These are phyloP conservation scores for Brenthis ino DNA, from an alignment of 2,888 invertebrate genomes.

Conservation along the genomic window DNA sequence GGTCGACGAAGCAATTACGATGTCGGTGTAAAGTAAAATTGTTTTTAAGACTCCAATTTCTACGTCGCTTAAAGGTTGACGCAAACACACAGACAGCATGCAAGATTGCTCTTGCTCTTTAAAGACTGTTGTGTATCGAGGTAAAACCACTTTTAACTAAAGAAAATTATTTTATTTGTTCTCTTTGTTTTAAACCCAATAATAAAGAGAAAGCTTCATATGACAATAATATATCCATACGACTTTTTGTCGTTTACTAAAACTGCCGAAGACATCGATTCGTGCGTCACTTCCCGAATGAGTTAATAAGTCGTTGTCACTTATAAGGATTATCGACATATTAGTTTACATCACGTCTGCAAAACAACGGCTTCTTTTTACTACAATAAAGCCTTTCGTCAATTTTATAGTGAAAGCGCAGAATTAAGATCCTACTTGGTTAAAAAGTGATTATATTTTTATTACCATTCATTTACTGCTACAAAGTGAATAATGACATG, in stretches of 20 bases:
- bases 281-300: slow-evolving; percentile 16
- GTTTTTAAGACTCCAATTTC: slow-evolving; percentile 16
- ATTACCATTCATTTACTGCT: slow-evolving; percentile 10
- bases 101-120: background rate
- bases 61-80: slow-evolving; percentile 12
- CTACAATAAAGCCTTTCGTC: slow-evolving; percentile 11
- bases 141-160: slow-evolving; percentile 7
- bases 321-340: slow-evolving; percentile 35
- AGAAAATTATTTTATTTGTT: background rate
- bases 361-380: slow-evolving; percentile 19
- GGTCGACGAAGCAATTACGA: slow-evolving; percentile 16
- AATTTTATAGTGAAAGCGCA: slow-evolving; percentile 7
- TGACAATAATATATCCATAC: too few relatives aligned
- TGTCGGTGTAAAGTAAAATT: slow-evolving; percentile 16
- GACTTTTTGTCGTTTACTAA: slow-evolving; percentile 8
- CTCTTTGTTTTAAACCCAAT: too few relatives aligned
- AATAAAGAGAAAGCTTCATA: too few relatives aligned
- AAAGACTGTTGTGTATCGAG: background rate
- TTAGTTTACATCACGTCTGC: slow-evolving; percentile 30
- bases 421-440: slow-evolving; percentile 18
- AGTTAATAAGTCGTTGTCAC: slow-evolving; percentile 29
- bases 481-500: slow-evolving; percentile 3
- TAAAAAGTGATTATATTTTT: slow-evolving; percentile 19
- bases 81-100: background rate
- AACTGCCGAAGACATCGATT: slow-evolving; percentile 24